Percentiles rank a stretch among this genome's conserved stretches.
Conservation (phyloP, 2,888 invertebrate genomes). For the Caenorhabditis wallacei region DNA sequence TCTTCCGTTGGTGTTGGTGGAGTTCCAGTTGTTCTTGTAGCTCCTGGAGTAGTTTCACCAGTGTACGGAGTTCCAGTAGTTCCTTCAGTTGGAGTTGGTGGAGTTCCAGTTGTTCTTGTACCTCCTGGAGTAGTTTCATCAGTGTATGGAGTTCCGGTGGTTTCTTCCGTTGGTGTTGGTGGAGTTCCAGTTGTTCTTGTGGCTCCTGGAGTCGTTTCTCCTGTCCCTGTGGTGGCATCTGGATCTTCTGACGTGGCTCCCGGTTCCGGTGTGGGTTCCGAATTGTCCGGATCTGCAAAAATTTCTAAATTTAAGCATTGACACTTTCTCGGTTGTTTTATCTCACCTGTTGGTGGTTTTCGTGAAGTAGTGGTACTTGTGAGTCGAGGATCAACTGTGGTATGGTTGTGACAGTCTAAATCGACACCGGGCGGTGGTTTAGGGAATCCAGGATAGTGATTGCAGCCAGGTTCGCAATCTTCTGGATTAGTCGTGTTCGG, state of each 20-base stretch:
- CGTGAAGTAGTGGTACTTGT: neutral
- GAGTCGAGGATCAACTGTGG: conserved; percentile 10
- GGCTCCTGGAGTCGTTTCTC: neutral
- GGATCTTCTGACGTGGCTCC: neutral
- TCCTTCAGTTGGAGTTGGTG: too few relatives aligned
- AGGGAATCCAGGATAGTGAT: conserved; percentile 46
- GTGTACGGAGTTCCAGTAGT: too few relatives aligned
- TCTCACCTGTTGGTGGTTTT: conserved; percentile 26
- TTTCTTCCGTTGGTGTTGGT: too few relatives aligned
- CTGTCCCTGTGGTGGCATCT: too few relatives aligned
- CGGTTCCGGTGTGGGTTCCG: neutral
- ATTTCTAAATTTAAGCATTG: neutral
- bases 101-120: too few relatives aligned
- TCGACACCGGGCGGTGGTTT: conserved; percentile 22
- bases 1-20: too few relatives aligned
- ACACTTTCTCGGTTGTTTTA: neutral
- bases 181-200: neutral
- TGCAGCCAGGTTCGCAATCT: conserved; percentile 25
- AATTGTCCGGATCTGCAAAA: conserved; percentile 2
- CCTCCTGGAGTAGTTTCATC: too few relatives aligned
- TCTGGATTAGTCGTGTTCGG: conserved; percentile 14
- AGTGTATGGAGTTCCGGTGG: too few relatives aligned
- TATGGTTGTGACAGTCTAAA: neutral
- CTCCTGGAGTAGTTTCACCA: too few relatives aligned
- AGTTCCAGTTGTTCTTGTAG: too few relatives aligned